Evolutionary conservation across 1,140 invertebrate species (phyloP).

Genomic region (Gryllus bimaculatus): DNA sequence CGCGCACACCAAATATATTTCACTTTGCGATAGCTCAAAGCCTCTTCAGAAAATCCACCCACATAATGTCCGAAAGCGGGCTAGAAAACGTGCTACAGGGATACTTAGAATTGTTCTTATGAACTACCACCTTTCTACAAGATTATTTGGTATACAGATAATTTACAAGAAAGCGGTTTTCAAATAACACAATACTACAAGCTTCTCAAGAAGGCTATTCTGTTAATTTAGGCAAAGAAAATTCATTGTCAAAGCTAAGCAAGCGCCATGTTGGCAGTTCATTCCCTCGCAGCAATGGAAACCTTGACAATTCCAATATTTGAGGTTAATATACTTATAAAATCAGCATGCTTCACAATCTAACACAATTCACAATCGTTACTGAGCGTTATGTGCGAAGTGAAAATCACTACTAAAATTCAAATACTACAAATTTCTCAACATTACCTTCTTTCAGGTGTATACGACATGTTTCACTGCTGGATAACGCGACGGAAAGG

Average conservation of each 20-base stretch:
- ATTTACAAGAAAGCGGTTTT: not conserved
- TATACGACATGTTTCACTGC: slow-evolving; percentile 66
- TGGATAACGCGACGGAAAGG: slow-evolving; percentile 59
- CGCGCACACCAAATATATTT: too few relatives aligned
- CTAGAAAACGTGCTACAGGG: not conserved
- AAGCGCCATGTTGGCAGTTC: slow-evolving; percentile 63
- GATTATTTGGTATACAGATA: not conserved
- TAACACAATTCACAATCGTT: not conserved
- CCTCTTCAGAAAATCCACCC: not conserved
- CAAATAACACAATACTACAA: not conserved
- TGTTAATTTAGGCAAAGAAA: not conserved
- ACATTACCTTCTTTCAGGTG: slow-evolving; percentile 60
- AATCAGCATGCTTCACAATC: not conserved
- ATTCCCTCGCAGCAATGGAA: slow-evolving; percentile 32
- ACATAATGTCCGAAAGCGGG: not conserved
- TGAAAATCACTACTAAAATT: not conserved
- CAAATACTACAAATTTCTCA: not conserved
- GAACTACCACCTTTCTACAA: not conserved
- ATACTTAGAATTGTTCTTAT: not conserved
- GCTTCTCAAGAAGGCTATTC: too few relatives aligned
- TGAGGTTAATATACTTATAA: slow-evolving; percentile 10
- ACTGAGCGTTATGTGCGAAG: not conserved
- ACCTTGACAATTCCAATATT: slow-evolving; percentile 16
- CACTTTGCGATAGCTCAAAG: too few relatives aligned
- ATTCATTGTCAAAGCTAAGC: slow-evolving; percentile 23